Conservation (phyloP, 2,113 vertebrate species). For the Syngnathus typhle region DNA sequence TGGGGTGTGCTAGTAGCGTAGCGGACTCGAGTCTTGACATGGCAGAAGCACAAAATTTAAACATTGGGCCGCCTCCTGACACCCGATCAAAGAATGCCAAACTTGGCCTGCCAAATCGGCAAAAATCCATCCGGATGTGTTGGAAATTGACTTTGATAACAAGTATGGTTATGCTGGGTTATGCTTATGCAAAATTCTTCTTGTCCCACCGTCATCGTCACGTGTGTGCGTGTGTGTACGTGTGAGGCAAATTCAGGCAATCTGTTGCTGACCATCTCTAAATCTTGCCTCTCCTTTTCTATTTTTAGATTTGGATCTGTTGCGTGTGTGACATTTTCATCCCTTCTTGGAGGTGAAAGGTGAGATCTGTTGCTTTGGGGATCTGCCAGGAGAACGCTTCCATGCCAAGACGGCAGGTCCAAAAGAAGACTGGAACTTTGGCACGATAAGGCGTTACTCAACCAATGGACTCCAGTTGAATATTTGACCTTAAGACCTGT, state of each 20-base stretch:
- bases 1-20: no score
- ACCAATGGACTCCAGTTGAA: neutral
- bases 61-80: no score
- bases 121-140: no score
- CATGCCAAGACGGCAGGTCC: conserved; percentile 6
- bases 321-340: conserved; percentile 25
- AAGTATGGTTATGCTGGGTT: no score
- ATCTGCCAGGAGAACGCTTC: conserved; percentile 7
- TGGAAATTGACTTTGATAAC: no score
- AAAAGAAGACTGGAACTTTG: neutral
- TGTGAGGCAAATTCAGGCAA: neutral
- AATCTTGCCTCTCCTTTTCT: conserved; percentile 27
- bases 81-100: no score
- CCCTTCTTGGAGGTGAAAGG: conserved; percentile 40
- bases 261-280: conserved; percentile 20
- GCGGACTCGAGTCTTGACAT: no score
- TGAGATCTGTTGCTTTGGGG: conserved; percentile 15
- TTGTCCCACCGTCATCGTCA: neutral
- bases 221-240: conserved; percentile 7
- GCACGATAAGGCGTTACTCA: neutral
- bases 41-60: no score
- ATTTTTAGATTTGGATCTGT: conserved; percentile 35
- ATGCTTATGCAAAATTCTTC: no score
- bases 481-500: neutral
- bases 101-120: no score